Conservation (phyloP, 2,113 vertebrate species). For the Oryzias woworae region DNA sequence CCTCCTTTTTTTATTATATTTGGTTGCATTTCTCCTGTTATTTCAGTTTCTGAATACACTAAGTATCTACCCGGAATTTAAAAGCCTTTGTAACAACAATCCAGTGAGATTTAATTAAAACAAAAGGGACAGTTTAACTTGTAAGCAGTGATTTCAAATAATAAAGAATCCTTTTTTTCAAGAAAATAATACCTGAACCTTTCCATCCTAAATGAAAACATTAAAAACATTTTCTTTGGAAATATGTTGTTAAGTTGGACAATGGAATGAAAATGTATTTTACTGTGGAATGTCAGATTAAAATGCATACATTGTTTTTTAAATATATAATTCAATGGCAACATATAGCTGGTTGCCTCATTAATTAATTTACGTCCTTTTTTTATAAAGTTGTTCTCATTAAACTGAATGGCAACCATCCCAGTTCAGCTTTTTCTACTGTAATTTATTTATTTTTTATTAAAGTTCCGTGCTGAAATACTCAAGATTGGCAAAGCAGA, state of each 20-base stretch:
- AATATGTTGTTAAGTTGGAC: background rate
- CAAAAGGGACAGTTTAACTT: too few relatives aligned
- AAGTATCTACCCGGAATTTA: too few relatives aligned
- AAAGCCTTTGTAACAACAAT: too few relatives aligned
- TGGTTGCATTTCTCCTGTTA: too few relatives aligned
- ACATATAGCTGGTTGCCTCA: background rate
- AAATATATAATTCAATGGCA: background rate
- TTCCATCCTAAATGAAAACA: too few relatives aligned
- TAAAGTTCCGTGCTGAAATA: conserved; percentile 32
- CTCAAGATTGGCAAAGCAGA: conserved; percentile 39
- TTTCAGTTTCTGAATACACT: too few relatives aligned
- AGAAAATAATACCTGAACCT: too few relatives aligned
- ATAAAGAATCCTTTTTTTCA: too few relatives aligned
- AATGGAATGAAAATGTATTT: background rate
- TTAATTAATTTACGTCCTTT: conserved; percentile 24
- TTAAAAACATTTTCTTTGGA: too few relatives aligned
- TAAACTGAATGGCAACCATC: conserved; percentile 15
- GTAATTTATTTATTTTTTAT: conserved; percentile 17
- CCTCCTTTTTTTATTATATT: too few relatives aligned
- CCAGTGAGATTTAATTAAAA: too few relatives aligned
- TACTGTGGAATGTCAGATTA: background rate
- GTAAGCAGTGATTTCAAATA: too few relatives aligned
- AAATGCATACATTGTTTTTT: background rate
- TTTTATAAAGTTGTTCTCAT: conserved; percentile 33
- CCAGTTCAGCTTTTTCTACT: conserved; percentile 23